These are phyloP conservation scores for Willisornis vidua DNA, from an alignment of 2,113 vertebrate species.

Conservation along the genomic window DNA sequence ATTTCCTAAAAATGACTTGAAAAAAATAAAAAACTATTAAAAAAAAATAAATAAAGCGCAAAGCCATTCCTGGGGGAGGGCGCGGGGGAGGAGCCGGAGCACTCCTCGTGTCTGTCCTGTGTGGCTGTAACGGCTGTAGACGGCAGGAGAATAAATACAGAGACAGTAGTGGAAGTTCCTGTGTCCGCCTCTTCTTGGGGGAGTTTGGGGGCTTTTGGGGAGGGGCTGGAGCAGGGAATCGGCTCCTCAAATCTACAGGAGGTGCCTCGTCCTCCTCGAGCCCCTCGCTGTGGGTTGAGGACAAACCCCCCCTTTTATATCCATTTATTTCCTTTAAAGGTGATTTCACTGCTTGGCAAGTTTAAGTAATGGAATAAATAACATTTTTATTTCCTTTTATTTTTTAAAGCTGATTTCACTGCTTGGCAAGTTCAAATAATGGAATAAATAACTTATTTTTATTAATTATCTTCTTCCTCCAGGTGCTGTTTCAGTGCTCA, in stretches of 20 bases:
- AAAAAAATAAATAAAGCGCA: background rate
- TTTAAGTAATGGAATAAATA: background rate
- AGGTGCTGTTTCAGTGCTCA: too few relatives aligned
- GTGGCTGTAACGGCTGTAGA: slow-evolving; percentile 80
- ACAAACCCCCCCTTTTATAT: background rate
- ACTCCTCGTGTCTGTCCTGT: slow-evolving; percentile 83
- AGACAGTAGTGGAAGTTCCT: slow-evolving; percentile 74
- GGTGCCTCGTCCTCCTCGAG: background rate
- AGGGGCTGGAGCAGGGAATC: background rate
- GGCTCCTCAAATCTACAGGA: background rate
- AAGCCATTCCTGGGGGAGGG: slow-evolving; percentile 74
- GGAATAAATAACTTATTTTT: background rate
- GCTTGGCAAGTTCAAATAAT: background rate
- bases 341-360: background rate
- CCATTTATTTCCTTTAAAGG: background rate
- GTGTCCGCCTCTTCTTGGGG: slow-evolving; percentile 59
- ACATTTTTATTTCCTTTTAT: background rate
- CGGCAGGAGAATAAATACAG: slow-evolving; percentile 83
- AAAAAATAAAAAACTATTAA: background rate
- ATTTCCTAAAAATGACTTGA: background rate
- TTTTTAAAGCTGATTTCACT: background rate
- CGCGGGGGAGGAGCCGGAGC: slow-evolving; percentile 72
- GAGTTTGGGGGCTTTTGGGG: background rate
- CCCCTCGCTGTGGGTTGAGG: background rate
- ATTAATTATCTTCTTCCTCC: too few relatives aligned